Conservation (phyloP, 2,888 invertebrate species). For the Drosophila fulvimacula region DNA sequence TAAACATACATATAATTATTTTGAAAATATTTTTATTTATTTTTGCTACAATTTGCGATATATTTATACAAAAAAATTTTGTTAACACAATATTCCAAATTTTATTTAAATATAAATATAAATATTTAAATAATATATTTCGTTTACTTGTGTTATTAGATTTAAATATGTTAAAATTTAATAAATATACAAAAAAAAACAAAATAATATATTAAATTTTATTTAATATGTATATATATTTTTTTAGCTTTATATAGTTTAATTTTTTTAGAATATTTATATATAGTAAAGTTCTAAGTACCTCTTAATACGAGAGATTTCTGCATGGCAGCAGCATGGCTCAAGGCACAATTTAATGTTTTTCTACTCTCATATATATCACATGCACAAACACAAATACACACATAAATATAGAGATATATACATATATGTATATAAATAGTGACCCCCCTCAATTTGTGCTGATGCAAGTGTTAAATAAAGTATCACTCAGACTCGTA, state of each 20-base stretch:
- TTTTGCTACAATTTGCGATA: too few species aligned
- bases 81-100: too few species aligned
- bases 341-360: constrained; percentile 1
- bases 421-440: neutral
- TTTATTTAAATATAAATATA: too few species aligned
- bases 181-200: too few species aligned
- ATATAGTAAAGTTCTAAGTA: neutral
- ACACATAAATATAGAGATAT: neutral
- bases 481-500: constrained; percentile 49
- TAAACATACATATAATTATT: too few species aligned
- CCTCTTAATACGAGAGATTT: neutral
- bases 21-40: too few species aligned
- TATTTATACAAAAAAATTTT: too few species aligned
- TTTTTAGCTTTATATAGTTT: neutral
- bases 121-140: too few species aligned
- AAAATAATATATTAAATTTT: too few species aligned
- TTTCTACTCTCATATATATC: constrained; percentile 7
- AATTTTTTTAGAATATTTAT: neutral
- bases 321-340: neutral
- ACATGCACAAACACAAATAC: neutral
- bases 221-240: too few species aligned
- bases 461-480: constrained; percentile 59
- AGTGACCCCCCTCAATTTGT: constrained; percentile 4
- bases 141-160: too few species aligned
- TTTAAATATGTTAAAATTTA: too few species aligned